Base-by-base conservation (phyloP, 2,113 vertebrate genomes). In the Zosterops borbonicus region DNA sequence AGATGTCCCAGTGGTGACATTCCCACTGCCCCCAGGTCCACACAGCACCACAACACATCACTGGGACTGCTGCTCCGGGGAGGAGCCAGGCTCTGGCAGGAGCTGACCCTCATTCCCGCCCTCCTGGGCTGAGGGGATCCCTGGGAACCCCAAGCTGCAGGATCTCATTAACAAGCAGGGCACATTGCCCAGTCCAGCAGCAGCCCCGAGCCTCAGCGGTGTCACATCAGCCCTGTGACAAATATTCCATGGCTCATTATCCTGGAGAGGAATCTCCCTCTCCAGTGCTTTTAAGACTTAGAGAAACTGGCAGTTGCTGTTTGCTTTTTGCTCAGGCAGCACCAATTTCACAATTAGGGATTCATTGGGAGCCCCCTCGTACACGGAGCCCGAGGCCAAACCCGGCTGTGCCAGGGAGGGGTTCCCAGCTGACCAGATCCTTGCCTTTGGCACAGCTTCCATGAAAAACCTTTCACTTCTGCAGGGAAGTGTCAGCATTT, bases 221-320 rank as follows among this genome's bases (percentile, higher is more conserved):
- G 92, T 78, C 96, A 92, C 80, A 81, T 89, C 82, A 93, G 87
- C 92, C 84, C 85, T 62, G 92, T 94, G 88, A 95, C 89, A 94
- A 94, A 95, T 91, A 82, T 46, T 89, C 89, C 84, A 89, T 2
- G 83, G 42, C 64, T 96, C 91, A 84, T 94, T 94, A 94, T 92
- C 87, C 83, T 91, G 75, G 58, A 84, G 85, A 94, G 52, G 77
- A 94, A 91, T 73, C 91, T 88, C 90, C 77, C 83, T 94, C 73
- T 52, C 69, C 87, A 19, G 77, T 75, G 89, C 83, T 87, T 92
- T 95, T 87, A 93, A 91, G 73, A 74, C 50, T 80, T 60, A 50
- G 60, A 42, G 73, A 81, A 83, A 71, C 2, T 87, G 70, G 76
- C 71, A 39, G 82, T 52, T 64, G 41, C 60, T 83, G 37, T 93